Base-by-base conservation (phyloP, 2,888 invertebrate species). In the Ametastegia equiseti region DNA sequence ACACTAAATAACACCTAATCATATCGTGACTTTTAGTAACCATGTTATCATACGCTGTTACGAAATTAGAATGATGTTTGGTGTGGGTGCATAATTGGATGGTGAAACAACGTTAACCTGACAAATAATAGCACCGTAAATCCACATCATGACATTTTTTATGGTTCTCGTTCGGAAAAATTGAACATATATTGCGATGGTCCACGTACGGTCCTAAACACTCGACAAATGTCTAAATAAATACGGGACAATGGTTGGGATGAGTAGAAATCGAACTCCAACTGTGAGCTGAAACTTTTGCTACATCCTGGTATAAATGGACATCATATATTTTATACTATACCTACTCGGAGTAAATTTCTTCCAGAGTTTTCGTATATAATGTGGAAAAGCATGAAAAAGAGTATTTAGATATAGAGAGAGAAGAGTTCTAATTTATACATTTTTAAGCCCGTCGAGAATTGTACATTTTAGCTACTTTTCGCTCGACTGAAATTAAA, bases 391-490 rank as follows among this genome's bases (percentile, higher is more conserved):
- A 1, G 60, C 60, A 30, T 19, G 60, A 33, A n/a, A 13, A 63
- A 33, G n/a, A n/a, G 30, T n/a, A 30, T 33, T 33, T 27, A 13
- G 15, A 27, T 0, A n/a, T 4, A 63, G 4, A n/a, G n/a, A 63
- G 23, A 54, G 11, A 9, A 47, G 23, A 63, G 33, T 9, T 13
- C 33, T 63, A 27, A 33, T 63, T 63, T n/a, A 11, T 7, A 54
- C 2, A 54, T 54, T n/a, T n/a, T 23, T 54, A 11, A 23, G 54
- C 54, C 23, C 9, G n/a, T n/a, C n/a, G 54, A 54, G 54, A 23
- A 54, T 54, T 54, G 11, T 63, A 27, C 27, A 63, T 30, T 63
- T 63, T 33, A 33, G 33, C 63, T 63, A 63, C 63, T 63, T 63
- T 33, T 63, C 33, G 7, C 15, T 5, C n/a, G n/a, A n/a, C n/a